Base-by-base conservation (phyloP, 2,888 invertebrate species). In the Melipona beecheii region DNA sequence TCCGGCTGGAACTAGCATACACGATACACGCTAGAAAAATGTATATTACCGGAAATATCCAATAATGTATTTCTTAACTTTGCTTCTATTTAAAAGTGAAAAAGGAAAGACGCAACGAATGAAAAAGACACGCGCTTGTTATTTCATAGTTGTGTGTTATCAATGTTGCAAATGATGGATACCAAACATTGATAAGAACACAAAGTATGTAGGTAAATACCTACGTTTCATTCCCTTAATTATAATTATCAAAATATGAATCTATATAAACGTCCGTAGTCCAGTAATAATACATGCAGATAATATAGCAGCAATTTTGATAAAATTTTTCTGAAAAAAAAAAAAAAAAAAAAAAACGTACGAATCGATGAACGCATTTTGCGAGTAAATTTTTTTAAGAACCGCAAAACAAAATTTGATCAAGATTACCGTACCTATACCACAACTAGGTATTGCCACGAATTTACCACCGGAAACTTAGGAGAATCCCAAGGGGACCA, bases 1-100 rank as follows among this genome's bases (percentile, higher is more conserved):
- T 93, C 86, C 86, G 60, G 66, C 78, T 75, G 80, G 76, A 60
- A 78, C 78, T 78, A 27, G 21, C 69, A 62, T 54, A 71, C 31
- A 31, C 69, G 75, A 64, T 72, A 75, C 73, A 75, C 66, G 49
- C 60, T 72, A 43, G 21, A 60, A 69, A 69, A 65, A 77, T 70
- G 50, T 79, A 72, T 27, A 75, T 69, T 52, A 19, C 52, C 24
- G 17, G 56, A 60, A 79, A 31, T 31, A 17, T 15, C 49, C 15
- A 27, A 54, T 36, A 50, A 71, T 54, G 21, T 31, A 71, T 62
- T 65, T n/a, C 31, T 24, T n/a, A 21, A 50, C 24, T 74, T 43
- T 0, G 15, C n/a, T 52, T 3, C 54, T 27, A 1, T 54, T 24
- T 19, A 3, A 21, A 17, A 21, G 21, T 27, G 5, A 0, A 31